These are phyloP conservation scores for Octopus bimaculoides DNA, from an alignment of 1,140 invertebrate species.

Conservation along the genomic window DNA sequence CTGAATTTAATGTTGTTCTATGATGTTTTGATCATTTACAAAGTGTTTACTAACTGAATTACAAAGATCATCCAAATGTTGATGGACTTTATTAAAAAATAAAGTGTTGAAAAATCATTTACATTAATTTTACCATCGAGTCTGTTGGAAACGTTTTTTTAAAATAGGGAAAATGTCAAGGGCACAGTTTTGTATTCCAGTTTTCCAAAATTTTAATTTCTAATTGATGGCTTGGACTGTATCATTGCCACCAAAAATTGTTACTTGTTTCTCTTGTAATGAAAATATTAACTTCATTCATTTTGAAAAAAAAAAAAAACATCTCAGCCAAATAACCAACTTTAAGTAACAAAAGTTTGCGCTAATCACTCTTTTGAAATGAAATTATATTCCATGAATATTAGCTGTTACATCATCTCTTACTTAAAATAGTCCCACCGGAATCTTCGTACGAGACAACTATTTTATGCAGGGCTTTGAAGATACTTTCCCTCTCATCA, in stretches of 20 bases:
- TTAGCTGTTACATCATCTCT: neutral
- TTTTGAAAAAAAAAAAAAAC: neutral
- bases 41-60: neutral
- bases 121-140: neutral
- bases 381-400: neutral
- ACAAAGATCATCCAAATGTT: neutral
- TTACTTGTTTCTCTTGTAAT: neutral
- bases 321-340: neutral
- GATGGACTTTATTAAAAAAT: neutral
- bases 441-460: neutral
- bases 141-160: neutral
- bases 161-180: neutral
- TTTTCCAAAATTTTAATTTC: constrained; percentile 2
- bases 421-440: neutral
- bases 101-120: neutral
- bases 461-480: neutral
- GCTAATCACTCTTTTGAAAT: neutral
- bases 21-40: neutral
- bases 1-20: neutral
- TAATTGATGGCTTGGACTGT: neutral
- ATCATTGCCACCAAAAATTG: neutral
- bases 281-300: neutral
- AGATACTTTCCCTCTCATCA: neutral
- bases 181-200: neutral
- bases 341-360: neutral